Conservation (phyloP, 2,113 vertebrate species). For the Eleginops maclovinus region DNA sequence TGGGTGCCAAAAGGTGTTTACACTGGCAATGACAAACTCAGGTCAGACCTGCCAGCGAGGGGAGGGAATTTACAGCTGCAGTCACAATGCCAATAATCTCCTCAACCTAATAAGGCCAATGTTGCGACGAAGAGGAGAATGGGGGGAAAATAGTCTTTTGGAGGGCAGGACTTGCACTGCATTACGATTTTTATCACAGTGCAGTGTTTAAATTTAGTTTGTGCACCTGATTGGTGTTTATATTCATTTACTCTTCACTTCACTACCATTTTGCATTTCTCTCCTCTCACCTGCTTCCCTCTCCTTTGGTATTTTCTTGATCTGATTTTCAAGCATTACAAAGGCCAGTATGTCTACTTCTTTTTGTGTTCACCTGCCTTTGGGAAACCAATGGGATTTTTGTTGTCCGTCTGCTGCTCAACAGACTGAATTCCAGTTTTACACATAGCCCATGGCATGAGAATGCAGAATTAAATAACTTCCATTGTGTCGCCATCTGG, state of each 20-base stretch:
- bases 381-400: conserved; percentile 1
- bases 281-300: neutral
- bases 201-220: neutral
- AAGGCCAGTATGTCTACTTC: neutral
- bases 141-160: neutral
- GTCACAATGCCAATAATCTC: conserved; percentile 2
- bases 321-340: neutral
- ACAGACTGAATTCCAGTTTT: neutral
- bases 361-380: no score
- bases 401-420: neutral
- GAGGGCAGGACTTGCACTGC: neutral
- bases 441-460: neutral
- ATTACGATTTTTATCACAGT: neutral
- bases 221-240: neutral
- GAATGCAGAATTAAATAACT: conserved; percentile 12
- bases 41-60: conserved; percentile 24
- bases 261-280: neutral
- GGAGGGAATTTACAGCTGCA: conserved; percentile 19
- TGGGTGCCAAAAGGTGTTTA: conserved; percentile 29
- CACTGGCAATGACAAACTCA: neutral
- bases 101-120: neutral
- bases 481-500: conserved; percentile 14
- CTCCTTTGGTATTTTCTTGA: neutral
- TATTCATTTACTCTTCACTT: neutral
- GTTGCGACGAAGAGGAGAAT: neutral